Evolutionary conservation across 2,113 vertebrate species (phyloP), one percentile per base, ranked within the genome.

Genomic region (Chaenogobius annularis): DNA sequence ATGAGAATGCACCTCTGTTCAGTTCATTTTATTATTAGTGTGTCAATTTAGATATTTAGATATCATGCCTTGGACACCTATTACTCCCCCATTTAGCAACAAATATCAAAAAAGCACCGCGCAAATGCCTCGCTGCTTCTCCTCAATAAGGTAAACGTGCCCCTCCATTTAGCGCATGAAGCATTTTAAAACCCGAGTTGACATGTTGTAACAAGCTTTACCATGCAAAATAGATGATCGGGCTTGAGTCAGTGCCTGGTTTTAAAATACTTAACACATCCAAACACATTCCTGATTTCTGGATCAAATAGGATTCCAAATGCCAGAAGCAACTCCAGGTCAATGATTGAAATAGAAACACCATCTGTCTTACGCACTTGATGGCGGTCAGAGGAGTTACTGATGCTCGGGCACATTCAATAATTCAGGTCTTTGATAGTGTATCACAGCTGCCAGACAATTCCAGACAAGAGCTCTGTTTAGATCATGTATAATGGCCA

Each of bases 301-400:
- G 37, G 23, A 66, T 69, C n/a, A 78, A 66, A 75, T 48, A 48
- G 48, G 68, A 72, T 75, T 68, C 63, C 72, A 44, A 78, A n/a
- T 0, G 40, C 70, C 70, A 23, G 37, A 48, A 75, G 79, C 62
- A 5, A 55, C 59, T 17, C 26, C 5, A n/a, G 75, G 80, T 85
- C 78, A 83, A 56, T 87, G 73, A 83, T 85, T 84, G 83, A 72
- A 83, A 73, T 72, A 59, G 64, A 80, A 73, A 69, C 58, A 7
- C 64, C 59, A 80, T 75, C 74, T 43, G 66, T 78, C 70, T 79
- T 52, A 61, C 50, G 9, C 55, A 66, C 71, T 67, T 54, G 31
- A 54, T 52, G 44, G 69, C 65, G 61, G 73, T 63, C 74, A 74
- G 69, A 52, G 73, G 68, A 47, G 66, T 69, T 48, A 22, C 37